Percentiles rank a stretch among this genome's conserved stretches.
Conservation (phyloP, 2,888 invertebrate species). For the Coleophora flavipennella region DNA sequence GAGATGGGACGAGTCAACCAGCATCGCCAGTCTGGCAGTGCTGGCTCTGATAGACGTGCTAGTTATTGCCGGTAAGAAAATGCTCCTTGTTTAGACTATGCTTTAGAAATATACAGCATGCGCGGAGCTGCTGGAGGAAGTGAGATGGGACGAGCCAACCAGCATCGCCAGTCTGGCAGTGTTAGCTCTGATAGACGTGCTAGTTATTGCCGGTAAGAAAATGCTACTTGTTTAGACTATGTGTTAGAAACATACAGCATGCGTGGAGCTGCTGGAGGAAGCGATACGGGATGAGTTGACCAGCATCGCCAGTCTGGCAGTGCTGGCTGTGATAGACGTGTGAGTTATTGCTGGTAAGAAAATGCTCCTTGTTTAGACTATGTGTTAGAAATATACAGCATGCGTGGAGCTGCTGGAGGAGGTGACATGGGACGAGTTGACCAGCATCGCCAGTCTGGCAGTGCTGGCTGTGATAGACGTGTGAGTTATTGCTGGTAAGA, state of each 20-base stretch:
- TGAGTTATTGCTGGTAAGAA: constrained; percentile 85
- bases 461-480: constrained; percentile 88
- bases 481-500: constrained; percentile 85
- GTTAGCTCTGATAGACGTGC: constrained; percentile 86
- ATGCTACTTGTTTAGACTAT: constrained; percentile 38
- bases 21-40: constrained; percentile 82
- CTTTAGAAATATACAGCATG: constrained; percentile 88
- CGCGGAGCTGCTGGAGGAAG: constrained; percentile 84
- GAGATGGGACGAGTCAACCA: constrained; percentile 85
- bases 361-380: background rate
- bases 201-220: constrained; percentile 84
- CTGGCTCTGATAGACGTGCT: constrained; percentile 88
- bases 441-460: constrained; percentile 82
- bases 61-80: constrained; percentile 81
- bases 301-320: constrained; percentile 82
- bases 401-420: constrained; percentile 86
- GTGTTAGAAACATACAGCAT: constrained; percentile 87
- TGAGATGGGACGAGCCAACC: constrained; percentile 86
- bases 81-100: constrained; percentile 50
- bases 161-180: constrained; percentile 83
- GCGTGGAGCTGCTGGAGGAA: constrained; percentile 84
- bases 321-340: constrained; percentile 87
- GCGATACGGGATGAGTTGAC: constrained; percentile 87
- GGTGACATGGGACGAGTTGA: constrained; percentile 87
- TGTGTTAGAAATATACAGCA: no score